These are phyloP conservation scores for Penaeus chinensis DNA, from an alignment of 1,140 invertebrate species.

Conservation along the genomic window DNA sequence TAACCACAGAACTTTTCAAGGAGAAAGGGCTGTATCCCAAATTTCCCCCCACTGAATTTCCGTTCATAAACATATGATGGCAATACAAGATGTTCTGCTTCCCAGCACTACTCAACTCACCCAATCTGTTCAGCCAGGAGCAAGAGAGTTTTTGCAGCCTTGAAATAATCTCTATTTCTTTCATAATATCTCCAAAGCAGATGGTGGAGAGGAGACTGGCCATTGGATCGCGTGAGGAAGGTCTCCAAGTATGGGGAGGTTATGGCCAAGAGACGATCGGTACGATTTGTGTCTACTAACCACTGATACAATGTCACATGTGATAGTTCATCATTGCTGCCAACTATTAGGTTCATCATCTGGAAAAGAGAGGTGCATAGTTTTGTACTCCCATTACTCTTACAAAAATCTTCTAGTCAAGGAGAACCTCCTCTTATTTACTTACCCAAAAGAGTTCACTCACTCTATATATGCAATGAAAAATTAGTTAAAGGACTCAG, in stretches of 20 bases:
- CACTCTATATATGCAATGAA: background rate
- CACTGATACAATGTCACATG: constrained; percentile 94
- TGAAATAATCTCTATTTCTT: constrained; percentile 88
- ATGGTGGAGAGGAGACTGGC: constrained; percentile 77
- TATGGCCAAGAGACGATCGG: constrained; percentile 82
- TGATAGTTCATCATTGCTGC: constrained; percentile 84
- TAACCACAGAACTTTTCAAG: too few species aligned
- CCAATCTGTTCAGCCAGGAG: constrained; percentile 81
- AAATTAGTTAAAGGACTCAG: too few species aligned
- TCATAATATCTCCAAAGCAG: constrained; percentile 97
- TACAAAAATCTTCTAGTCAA: too few species aligned
- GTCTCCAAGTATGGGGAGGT: constrained; percentile 67
- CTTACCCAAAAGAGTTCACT: background rate
- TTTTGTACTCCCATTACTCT: too few species aligned
- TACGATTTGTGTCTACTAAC: constrained; percentile 81
- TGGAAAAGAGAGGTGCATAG: constrained; percentile 27
- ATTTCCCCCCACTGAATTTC: too few species aligned
- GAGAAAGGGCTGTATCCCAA: too few species aligned
- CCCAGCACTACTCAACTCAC: constrained; percentile 43
- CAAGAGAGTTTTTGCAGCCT: constrained; percentile 91
- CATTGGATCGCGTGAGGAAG: constrained; percentile 66
- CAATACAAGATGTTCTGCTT: too few species aligned
- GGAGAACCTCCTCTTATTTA: too few species aligned
- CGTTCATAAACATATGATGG: too few species aligned
- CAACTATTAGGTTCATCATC: constrained; percentile 68